phyloP scores from a whole-genome alignment of 2,888 invertebrate species.

The Sicus ferrugineus region DNA sequence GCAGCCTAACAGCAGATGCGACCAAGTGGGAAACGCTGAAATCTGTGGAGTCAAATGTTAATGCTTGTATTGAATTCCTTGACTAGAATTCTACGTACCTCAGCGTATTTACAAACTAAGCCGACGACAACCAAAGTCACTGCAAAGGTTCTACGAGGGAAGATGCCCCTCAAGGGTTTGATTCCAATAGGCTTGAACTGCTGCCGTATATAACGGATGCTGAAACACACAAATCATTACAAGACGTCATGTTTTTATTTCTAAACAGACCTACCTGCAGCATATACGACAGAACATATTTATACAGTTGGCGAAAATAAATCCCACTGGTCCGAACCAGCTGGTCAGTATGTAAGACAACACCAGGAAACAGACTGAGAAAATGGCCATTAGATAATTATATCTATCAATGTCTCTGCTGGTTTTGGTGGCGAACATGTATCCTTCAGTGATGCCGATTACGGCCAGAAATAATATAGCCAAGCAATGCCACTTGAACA shows the following conservation, averaged over 20 bases:
- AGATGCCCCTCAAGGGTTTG: slow-evolving; percentile 75
- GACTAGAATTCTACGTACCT: slow-evolving; percentile 67
- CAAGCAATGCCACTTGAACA: slow-evolving; percentile 87
- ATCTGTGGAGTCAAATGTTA: slow-evolving; percentile 34
- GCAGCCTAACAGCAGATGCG: slow-evolving; percentile 71
- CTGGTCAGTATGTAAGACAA: slow-evolving; percentile 85
- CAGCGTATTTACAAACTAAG: slow-evolving; percentile 74
- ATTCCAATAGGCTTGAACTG: slow-evolving; percentile 74
- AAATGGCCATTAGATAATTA: slow-evolving; percentile 88
- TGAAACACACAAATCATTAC: too few relatives aligned
- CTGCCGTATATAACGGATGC: slow-evolving; percentile 74
- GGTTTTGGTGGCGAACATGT: slow-evolving; percentile 94
- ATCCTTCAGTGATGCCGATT: slow-evolving; percentile 97
- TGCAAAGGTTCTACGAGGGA: slow-evolving; percentile 75
- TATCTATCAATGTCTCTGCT: slow-evolving; percentile 86
- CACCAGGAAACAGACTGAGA: slow-evolving; percentile 84
- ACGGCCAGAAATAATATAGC: slow-evolving; percentile 91
- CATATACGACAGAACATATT: slow-evolving; percentile 91
- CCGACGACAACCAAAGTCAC: slow-evolving; percentile 70
- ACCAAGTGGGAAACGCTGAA: slow-evolving; percentile 10
- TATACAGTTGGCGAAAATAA: slow-evolving; percentile 94
- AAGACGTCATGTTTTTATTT: not conserved
- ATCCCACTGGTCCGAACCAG: slow-evolving; percentile 89
- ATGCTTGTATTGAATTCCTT: too few relatives aligned
- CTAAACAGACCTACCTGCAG: slow-evolving; percentile 65